Evolutionary conservation across 2,888 invertebrate genomes (phyloP).

Genomic region (Cecidostiba fungosa): DNA sequence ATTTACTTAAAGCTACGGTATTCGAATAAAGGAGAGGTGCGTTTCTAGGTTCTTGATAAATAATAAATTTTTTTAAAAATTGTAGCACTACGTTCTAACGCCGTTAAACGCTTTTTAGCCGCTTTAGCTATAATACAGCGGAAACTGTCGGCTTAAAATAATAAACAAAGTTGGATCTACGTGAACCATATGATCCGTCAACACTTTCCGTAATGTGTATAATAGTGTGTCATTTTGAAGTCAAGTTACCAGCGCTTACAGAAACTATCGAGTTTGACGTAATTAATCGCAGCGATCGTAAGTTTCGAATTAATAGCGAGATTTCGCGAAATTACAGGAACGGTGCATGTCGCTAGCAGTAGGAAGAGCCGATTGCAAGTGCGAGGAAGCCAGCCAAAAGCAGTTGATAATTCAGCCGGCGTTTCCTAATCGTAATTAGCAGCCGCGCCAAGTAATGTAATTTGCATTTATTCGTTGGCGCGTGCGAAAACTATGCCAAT

Average conservation of each 20-base stretch:
- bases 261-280: constrained; percentile 49
- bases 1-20: constrained; percentile 38
- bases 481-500: constrained; percentile 60
- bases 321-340: constrained; percentile 50
- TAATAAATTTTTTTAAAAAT: no score
- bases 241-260: background rate
- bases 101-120: no score
- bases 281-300: constrained; percentile 49
- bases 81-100: no score
- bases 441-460: constrained; percentile 57
- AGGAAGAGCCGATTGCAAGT: constrained; percentile 1
- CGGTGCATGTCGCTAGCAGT: background rate
- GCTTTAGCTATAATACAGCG: background rate
- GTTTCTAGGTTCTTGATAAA: no score
- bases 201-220: background rate
- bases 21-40: no score
- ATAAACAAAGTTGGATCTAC: constrained; percentile 34
- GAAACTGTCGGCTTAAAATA: constrained; percentile 21
- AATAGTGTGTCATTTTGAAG: background rate
- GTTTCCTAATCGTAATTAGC: constrained; percentile 62
- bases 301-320: constrained; percentile 56
- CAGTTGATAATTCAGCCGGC: constrained; percentile 58
- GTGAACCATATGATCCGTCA: constrained; percentile 38
- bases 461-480: constrained; percentile 61
- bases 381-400: constrained; percentile 50